Base-by-base conservation (phyloP, 2,113 vertebrate genomes). In the Leptodactylus fuscus region DNA sequence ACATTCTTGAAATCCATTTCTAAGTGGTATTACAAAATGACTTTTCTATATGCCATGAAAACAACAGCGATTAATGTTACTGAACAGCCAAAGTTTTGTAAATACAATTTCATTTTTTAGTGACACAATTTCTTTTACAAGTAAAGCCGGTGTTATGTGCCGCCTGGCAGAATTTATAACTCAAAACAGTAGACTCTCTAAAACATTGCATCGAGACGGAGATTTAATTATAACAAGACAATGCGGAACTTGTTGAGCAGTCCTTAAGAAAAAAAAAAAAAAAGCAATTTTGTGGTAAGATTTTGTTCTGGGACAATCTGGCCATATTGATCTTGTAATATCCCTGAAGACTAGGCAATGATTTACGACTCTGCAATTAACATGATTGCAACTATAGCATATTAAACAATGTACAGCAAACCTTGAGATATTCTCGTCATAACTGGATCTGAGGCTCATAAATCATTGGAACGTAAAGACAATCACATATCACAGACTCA, bases 351-450 rank as follows among this genome's bases (percentile, higher is more conserved):
- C 73, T 34, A 16, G 18, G 55, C 71, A 36, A 34, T 85, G 83
- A 85, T 85, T 85, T 85, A 78, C 60, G 74, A 85, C 60, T 24
- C 83, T 85, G 58, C 58, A 85, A 78, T 85, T 78, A 85, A 85
- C 83, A 83, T 76, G 82, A 83, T 83, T 65, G 71, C 82, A 74
- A 76, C 71, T 49, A 85, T 77, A 77, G 74, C 73, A 85, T 85
- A 77, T 78, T 78, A 78, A 85, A 78, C 73, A 85, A 85, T 85
- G 58, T 51, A 78, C 27, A 85, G 58, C 83, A 85, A 77, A 85
- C 73, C 74, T 76, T 51, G 83, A 67, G 38, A 77, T 38, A 46
- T 75, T 73, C 51, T 83, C 53, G 38, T 83, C 70, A 84, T 49
- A 49, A 76, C 34, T 46, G 22, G 49, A 65, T 76, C 48, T 38